Evolutionary conservation across 2,797 vertebrate species (phyloP), one percentile per base, ranked within the genome.

Genomic region (Carcharodon carcharias): DNA sequence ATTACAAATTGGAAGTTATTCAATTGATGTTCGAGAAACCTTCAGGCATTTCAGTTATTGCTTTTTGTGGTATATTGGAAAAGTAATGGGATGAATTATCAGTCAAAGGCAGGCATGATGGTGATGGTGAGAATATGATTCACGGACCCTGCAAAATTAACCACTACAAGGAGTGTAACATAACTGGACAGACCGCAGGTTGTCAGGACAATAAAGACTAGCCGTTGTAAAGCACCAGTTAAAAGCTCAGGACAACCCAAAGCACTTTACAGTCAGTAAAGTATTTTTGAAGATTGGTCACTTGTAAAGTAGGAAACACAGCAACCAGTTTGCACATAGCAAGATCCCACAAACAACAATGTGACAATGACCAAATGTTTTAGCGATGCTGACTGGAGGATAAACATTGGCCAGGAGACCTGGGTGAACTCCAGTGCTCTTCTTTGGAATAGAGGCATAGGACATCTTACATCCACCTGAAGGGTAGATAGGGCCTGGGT

Each of bases 41-140:
- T 93, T 93, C 89, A 93, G 89, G 89, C 89, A 93, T 40, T 63
- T 40, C 35, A 23, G 58, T 65, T 93, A 93, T 65, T 40, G 8
- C 58, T 93, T 65, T 91, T 93, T 93, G 61, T 40, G 40, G 89
- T 18, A 65, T 63, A 93, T 40, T 23, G 16, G 21, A 65, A 93
- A 63, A 92, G 21, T n/a, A 63, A 92, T 63, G 16, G 58, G 35
- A 92, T 63, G 14, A 63, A 8, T 61, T 91, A 1, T n/a, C 31
- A 91, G 56, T 89, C 88, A 91, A 35, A n/a, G 88, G 56, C 28
- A n/a, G 56, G 35, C 31, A 7, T 91, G 88, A 61, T 21, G 56
- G 54, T 91, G 88, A 61, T 21, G 56, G 54, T 89, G 28, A 89
- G 26, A 7, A 88, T 31, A 54, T 56, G 23, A 69, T 69, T 28